Conservation (phyloP, 2,797 vertebrate genomes). For the Platyrinchus mystaceus region DNA sequence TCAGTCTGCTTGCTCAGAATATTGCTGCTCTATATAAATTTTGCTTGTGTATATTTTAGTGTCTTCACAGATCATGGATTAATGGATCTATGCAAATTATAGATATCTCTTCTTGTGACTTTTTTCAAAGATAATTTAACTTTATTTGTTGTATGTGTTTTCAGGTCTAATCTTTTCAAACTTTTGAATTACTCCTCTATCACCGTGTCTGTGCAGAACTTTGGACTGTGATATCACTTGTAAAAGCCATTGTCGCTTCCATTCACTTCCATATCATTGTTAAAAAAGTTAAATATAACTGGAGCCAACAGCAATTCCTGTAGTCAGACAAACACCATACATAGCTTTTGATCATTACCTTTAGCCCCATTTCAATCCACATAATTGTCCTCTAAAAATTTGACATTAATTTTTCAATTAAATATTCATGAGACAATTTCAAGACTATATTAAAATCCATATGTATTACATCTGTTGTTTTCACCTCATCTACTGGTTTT, state of each 20-base stretch:
- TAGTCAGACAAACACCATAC: background rate
- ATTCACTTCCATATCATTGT: background rate
- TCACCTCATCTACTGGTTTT: slow-evolving; percentile 1
- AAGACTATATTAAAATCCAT: slow-evolving; percentile 18
- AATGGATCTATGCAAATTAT: background rate
- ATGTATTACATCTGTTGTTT: slow-evolving; percentile 4
- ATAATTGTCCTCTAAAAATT: background rate
- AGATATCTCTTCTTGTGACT: background rate
- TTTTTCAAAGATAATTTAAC: background rate
- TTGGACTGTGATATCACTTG: background rate
- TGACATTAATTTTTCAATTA: slow-evolving; percentile 50
- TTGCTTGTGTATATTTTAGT: background rate
- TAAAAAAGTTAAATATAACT: background rate
- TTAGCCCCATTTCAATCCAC: background rate
- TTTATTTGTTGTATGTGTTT: background rate
- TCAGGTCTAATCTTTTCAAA: background rate
- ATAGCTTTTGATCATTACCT: background rate
- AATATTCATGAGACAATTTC: slow-evolving; percentile 19
- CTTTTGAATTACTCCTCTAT: background rate
- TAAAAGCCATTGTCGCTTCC: background rate
- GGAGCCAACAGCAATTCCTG: background rate
- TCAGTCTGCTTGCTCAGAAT: background rate
- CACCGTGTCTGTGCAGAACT: background rate
- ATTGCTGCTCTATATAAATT: background rate
- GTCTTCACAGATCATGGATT: background rate